Conservation (phyloP, 2,797 vertebrate genomes). For the Taeniopygia guttata region DNA sequence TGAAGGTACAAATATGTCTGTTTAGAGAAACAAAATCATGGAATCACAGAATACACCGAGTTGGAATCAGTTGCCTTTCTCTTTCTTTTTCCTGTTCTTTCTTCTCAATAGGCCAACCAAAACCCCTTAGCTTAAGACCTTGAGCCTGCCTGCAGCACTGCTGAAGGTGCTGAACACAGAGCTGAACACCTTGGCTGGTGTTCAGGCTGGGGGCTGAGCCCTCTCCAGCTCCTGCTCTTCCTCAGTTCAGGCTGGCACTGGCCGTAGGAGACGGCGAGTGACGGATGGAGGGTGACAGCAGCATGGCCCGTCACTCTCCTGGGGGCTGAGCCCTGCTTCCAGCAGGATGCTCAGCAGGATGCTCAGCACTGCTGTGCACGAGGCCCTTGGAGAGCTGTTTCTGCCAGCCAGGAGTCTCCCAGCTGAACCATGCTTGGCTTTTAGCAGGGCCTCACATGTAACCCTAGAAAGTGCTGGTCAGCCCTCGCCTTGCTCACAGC, state of each 20-base stretch:
- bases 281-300: neutral
- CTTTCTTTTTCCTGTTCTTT: neutral
- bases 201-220: neutral
- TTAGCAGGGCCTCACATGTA: neutral
- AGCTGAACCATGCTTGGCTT: accelerated
- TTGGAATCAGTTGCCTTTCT: neutral
- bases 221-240: neutral
- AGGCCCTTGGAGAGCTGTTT: neutral
- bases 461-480: neutral
- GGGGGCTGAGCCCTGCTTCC: neutral
- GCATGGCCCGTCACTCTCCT: accelerated
- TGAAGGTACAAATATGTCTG: neutral
- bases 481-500: neutral
- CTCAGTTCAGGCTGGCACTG: neutral
- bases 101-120: neutral
- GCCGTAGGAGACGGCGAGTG: accelerated
- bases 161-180: neutral
- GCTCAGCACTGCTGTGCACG: accelerated
- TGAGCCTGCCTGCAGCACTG: neutral
- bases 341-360: neutral
- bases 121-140: neutral
- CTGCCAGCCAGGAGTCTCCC: neutral
- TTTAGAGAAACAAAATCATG: neutral
- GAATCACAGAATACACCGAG: neutral
- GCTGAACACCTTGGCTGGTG: neutral